phyloP scores from a whole-genome alignment of 2,797 vertebrate genomes.

The Lithobates pipiens region DNA sequence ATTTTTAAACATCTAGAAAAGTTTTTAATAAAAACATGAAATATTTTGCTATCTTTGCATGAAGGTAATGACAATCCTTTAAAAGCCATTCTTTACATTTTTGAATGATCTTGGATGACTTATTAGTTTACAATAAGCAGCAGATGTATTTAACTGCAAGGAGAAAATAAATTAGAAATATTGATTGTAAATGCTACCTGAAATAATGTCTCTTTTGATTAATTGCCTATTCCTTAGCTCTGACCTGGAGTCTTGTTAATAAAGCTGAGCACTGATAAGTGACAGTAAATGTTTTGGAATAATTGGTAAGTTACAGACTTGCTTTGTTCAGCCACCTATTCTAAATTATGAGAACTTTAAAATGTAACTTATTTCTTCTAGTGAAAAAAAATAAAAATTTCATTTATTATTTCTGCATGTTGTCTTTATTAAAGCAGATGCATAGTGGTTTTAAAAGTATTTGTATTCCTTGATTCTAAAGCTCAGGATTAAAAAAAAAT shows the following conservation, averaged over 20 bases:
- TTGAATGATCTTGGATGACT: slow-evolving; percentile 32
- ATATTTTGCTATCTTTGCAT: slow-evolving; percentile 8
- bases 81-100: slow-evolving; percentile 26
- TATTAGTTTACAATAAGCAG: slow-evolving; percentile 45
- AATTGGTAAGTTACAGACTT: background rate
- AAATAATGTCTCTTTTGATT: slow-evolving; percentile 60
- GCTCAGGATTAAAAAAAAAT: too few species aligned
- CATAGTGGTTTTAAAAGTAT: too few species aligned
- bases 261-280: slow-evolving; percentile 48
- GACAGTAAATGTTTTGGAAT: slow-evolving; percentile 31
- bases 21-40: background rate
- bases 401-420: too few species aligned
- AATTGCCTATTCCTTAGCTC: slow-evolving; percentile 54
- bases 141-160: slow-evolving; percentile 52
- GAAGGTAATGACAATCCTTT: background rate
- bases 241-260: slow-evolving; percentile 39
- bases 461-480: too few species aligned
- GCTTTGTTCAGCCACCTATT: slow-evolving; percentile 9
- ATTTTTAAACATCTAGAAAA: background rate
- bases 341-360: slow-evolving; percentile 15
- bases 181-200: slow-evolving; percentile 59
- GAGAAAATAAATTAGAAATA: slow-evolving; percentile 61
- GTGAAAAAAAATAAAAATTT: too few species aligned
- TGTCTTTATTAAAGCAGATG: too few species aligned
- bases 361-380: background rate